Conservation (phyloP, 2,888 invertebrate species). For the Eristalis tenax region DNA sequence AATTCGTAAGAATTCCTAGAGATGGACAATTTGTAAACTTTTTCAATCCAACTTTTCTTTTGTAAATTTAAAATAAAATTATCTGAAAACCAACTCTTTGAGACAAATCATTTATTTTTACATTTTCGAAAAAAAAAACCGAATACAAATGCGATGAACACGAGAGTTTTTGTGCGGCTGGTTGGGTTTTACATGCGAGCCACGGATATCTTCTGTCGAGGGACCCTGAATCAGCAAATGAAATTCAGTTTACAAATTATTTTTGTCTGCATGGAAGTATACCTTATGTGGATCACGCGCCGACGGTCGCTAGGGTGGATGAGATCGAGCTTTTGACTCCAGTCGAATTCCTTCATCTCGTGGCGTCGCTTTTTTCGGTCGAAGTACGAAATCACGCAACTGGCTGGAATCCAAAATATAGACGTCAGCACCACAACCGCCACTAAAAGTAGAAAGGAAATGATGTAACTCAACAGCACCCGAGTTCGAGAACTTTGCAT, state of each 20-base stretch:
- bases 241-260: not conserved
- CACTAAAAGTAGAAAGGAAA: constrained; percentile 74
- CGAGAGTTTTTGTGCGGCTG: not conserved
- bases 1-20: constrained; percentile 23
- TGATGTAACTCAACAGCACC: not conserved
- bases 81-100: constrained; percentile 5
- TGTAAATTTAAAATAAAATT: constrained; percentile 30
- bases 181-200: constrained; percentile 76
- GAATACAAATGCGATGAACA: constrained; percentile 25
- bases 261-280: not conserved
- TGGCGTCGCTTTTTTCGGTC: constrained; percentile 89
- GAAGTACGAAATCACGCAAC: constrained; percentile 92
- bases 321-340: constrained; percentile 87
- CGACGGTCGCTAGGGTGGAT: constrained; percentile 89
- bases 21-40: constrained; percentile 20
- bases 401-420: constrained; percentile 97
- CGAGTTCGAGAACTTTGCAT: not conserved
- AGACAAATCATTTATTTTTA: not conserved
- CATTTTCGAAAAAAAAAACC: constrained; percentile 7
- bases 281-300: constrained; percentile 87
- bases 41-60: constrained; percentile 34
- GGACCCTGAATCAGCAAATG: constrained; percentile 76
- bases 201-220: constrained; percentile 80
- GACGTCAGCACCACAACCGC: constrained; percentile 93
- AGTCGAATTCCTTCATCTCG: constrained; percentile 87